Evolutionary conservation across 2,797 vertebrate genomes (phyloP).

Genomic region (Tachyglossus aculeatus): DNA sequence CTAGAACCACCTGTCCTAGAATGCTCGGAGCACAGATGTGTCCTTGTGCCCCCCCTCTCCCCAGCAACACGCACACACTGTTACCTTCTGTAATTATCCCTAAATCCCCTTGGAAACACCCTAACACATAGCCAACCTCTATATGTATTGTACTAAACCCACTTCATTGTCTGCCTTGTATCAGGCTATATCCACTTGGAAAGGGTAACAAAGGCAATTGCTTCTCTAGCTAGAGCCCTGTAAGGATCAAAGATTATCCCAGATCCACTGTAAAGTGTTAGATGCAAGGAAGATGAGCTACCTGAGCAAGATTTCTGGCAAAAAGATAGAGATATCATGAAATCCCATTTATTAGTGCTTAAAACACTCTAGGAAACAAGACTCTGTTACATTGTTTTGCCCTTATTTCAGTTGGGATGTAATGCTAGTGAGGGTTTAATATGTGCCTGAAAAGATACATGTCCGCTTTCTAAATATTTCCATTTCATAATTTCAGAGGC

Average conservation of each 20-base stretch:
- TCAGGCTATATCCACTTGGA: not conserved
- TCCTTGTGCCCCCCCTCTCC: no score
- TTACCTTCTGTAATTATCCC: not conserved
- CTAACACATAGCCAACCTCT: not conserved
- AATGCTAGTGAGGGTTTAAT: not conserved
- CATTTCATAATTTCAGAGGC: not conserved
- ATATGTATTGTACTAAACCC: not conserved
- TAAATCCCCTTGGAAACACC: not conserved
- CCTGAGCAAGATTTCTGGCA: slow-evolving; percentile 3
- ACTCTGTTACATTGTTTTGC: not conserved
- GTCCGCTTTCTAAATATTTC: not conserved
- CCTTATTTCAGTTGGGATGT: not conserved
- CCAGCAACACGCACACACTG: no score
- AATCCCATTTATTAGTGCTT: slow-evolving; percentile 8
- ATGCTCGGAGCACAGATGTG: no score
- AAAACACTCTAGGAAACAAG: not conserved
- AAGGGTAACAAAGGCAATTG: not conserved
- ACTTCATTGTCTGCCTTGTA: not conserved
- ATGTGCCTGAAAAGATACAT: slow-evolving; percentile 4
- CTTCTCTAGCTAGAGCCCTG: not conserved
- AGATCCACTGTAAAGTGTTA: slow-evolving; percentile 1
- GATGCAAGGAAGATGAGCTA: not conserved
- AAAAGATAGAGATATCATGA: not conserved
- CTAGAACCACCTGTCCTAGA: no score
- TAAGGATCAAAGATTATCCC: not conserved